Conservation (phyloP, 2,797 vertebrate species). For the Poecilia wingei region DNA sequence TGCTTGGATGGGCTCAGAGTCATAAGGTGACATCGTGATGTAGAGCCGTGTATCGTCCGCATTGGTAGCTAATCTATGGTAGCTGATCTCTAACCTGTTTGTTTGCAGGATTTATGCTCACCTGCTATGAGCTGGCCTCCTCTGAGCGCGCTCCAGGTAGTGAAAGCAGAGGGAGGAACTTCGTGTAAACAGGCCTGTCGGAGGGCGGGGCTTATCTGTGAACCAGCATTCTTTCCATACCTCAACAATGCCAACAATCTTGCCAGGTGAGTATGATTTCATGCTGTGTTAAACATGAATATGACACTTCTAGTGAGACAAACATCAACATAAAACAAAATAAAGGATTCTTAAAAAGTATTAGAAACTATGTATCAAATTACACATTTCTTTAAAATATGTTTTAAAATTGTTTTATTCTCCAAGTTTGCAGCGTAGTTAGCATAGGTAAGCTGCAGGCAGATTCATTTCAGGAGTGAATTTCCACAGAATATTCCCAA, state of each 20-base stretch:
- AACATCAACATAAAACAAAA: neutral
- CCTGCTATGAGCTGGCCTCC: conserved; percentile 71
- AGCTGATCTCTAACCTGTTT: neutral
- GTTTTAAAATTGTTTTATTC: neutral
- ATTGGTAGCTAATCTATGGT: no score
- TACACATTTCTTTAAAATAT: neutral
- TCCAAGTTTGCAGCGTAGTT: neutral
- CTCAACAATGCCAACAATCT: conserved; percentile 21
- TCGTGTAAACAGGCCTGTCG: conserved; percentile 93
- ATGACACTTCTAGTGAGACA: neutral
- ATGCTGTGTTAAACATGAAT: neutral
- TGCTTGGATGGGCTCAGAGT: no score
- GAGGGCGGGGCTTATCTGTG: conserved; percentile 51
- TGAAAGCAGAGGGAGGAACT: conserved; percentile 81
- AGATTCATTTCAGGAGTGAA: neutral
- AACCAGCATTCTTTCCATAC: conserved; percentile 45
- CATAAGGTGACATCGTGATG: no score
- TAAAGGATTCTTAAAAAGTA: neutral
- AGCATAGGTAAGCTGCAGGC: neutral
- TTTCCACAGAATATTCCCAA: neutral
- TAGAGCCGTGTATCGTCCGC: no score
- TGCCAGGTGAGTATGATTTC: conserved; percentile 9
- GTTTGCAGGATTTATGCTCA: conserved; percentile 40
- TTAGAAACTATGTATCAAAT: neutral
- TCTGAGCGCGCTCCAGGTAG: conserved; percentile 87